Evolutionary conservation across 1,140 invertebrate species (phyloP).

Genomic region (Drosophila punjabiensis): DNA sequence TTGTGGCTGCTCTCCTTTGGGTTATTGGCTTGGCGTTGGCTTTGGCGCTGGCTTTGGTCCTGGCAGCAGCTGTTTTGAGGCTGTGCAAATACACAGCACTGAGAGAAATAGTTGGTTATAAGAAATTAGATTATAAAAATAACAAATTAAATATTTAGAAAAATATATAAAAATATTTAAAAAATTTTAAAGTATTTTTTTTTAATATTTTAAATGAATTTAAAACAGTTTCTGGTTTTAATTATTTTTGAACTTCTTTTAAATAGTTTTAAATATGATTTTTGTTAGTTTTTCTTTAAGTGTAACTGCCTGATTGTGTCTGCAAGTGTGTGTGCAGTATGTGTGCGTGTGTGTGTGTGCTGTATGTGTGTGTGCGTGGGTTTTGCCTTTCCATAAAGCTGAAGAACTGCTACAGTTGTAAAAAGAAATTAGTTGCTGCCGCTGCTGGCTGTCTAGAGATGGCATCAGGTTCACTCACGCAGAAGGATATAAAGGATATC

Average conservation of each 20-base stretch:
- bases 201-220: no score
- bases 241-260: no score
- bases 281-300: not conserved
- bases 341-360: not conserved
- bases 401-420: constrained; percentile 73
- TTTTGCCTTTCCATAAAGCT: constrained; percentile 67
- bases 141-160: not conserved
- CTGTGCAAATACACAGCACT: constrained; percentile 60
- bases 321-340: not conserved
- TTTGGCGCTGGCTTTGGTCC: constrained; percentile 13
- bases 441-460: constrained; percentile 19
- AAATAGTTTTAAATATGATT: no score
- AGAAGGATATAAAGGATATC: no score
- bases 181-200: no score
- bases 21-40: constrained; percentile 70
- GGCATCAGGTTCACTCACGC: not conserved
- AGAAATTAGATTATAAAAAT: not conserved
- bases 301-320: not conserved
- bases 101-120: not conserved
- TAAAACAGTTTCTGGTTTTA: no score
- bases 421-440: constrained; percentile 78
- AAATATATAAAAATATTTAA: no score
- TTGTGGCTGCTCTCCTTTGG: constrained; percentile 44
- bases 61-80: constrained; percentile 66
- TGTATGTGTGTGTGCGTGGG: constrained; percentile 7